These are phyloP conservation scores for Psophia crepitans DNA, from an alignment of 2,113 vertebrate genomes.

Conservation along the genomic window DNA sequence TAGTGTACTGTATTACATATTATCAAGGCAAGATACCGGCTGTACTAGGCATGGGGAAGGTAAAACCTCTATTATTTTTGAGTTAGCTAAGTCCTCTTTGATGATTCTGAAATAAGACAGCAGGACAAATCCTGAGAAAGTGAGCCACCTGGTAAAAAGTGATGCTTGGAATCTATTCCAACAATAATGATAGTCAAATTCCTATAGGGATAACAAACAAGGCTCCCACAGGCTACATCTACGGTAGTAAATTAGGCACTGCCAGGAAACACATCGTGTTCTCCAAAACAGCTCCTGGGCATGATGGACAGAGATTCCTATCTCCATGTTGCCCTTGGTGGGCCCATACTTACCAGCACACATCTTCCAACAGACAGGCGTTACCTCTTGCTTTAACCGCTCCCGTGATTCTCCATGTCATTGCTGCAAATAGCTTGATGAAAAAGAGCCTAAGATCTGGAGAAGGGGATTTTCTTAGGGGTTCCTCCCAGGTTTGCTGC, in stretches of 20 bases:
- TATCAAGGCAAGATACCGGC: neutral
- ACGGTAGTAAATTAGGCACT: neutral
- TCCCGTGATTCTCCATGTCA: neutral
- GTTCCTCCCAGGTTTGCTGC: neutral
- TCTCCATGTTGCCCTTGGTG: neutral
- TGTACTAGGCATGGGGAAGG: neutral
- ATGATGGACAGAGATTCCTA: neutral
- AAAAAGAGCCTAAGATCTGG: neutral
- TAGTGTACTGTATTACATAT: neutral
- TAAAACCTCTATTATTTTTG: neutral
- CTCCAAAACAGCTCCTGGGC: neutral
- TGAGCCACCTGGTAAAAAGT: neutral
- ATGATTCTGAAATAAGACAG: neutral
- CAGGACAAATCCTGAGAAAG: neutral
- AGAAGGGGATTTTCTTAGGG: neutral
- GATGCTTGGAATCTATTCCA: neutral
- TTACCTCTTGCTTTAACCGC: neutral
- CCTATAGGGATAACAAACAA: neutral
- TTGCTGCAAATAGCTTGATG: neutral
- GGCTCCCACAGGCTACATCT: neutral
- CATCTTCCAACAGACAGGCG: rapidly evolving
- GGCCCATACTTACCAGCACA: rapidly evolving
- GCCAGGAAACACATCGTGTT: neutral
- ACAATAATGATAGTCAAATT: neutral
- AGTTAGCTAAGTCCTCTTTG: neutral